phyloP scores from a whole-genome alignment of 2,113 vertebrate species.

The Emydura subglobosa region DNA sequence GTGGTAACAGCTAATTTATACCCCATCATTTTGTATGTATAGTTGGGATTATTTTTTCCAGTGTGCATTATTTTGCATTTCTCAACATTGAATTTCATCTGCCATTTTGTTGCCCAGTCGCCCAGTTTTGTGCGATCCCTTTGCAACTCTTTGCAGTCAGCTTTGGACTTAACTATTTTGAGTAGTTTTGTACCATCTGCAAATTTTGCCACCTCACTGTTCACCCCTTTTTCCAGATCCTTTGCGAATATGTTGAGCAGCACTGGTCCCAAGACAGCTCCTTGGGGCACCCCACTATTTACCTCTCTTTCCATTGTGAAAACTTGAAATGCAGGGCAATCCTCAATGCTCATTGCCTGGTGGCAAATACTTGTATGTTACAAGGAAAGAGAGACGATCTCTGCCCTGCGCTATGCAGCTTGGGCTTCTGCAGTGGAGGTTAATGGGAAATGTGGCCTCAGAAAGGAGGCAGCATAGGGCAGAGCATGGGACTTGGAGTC shows the following conservation, averaged over 20 bases:
- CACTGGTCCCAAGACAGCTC: not conserved
- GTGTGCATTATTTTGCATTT: not conserved
- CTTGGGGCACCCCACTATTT: not conserved
- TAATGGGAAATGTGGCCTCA: not conserved
- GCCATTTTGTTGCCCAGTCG: not conserved
- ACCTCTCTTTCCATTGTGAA: not conserved
- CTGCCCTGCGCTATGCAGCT: not conserved
- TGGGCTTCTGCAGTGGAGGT: not conserved
- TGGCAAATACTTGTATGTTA: not conserved
- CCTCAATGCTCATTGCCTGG: not conserved
- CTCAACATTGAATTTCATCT: not conserved
- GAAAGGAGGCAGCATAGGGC: not conserved
- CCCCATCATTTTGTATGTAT: too few species aligned
- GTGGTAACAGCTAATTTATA: too few species aligned
- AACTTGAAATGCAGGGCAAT: not conserved
- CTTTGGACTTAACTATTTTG: not conserved
- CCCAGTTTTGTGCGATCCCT: not conserved
- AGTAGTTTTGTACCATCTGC: not conserved
- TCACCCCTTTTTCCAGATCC: not conserved
- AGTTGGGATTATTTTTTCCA: not conserved
- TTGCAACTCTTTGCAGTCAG: not conserved
- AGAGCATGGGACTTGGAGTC: not conserved
- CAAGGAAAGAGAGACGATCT: not conserved
- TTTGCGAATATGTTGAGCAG: not conserved
- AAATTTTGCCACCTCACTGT: not conserved